Conservation (phyloP, 2,797 vertebrate genomes). For the Enteromius mattozi region DNA sequence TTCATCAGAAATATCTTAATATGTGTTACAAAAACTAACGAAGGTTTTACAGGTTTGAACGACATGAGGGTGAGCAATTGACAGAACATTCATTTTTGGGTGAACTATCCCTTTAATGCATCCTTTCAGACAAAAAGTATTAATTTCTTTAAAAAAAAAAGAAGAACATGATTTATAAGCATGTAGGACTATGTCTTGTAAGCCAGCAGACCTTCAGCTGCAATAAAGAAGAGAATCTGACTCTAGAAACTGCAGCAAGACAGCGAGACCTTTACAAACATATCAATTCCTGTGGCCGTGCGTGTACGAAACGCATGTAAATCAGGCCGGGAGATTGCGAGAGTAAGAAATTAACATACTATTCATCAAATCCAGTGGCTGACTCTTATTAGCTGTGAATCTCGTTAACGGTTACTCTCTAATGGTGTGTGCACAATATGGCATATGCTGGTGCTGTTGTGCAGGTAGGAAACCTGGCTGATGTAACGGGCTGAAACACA, state of each 20-base stretch:
- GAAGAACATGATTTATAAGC: background rate
- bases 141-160: background rate
- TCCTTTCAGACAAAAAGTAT: background rate
- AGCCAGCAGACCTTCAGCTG: background rate
- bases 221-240: background rate
- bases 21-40: too few relatives aligned
- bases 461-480: constrained; percentile 56
- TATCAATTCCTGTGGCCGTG: constrained; percentile 7
- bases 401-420: background rate
- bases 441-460: constrained; percentile 15
- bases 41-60: too few relatives aligned
- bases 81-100: too few relatives aligned
- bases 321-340: background rate
- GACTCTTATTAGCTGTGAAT: constrained; percentile 19
- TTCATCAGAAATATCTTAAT: too few relatives aligned
- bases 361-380: constrained; percentile 21
- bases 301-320: constrained; percentile 1
- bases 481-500: constrained; percentile 57
- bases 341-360: constrained; percentile 19
- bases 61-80: too few relatives aligned
- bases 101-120: background rate
- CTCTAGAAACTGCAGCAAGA: background rate
- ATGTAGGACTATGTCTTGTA: background rate
- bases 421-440: constrained; percentile 9
- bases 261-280: constrained; percentile 9